These are phyloP conservation scores for Drosophila meridiana DNA, from an alignment of 2,888 invertebrate species.

Conservation along the genomic window DNA sequence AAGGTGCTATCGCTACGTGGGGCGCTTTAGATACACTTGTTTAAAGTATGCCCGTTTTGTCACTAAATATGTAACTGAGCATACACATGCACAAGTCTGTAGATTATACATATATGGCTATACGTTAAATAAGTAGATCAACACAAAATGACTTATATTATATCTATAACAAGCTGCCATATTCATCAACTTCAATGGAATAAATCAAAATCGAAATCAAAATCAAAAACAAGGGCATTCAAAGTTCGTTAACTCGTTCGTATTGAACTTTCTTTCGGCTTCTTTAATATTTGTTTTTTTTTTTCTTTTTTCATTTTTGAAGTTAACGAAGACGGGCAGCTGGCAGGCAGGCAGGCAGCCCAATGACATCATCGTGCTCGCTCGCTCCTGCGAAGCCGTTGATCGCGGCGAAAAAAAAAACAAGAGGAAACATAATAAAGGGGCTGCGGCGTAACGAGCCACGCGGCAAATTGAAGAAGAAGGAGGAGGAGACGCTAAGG, in stretches of 20 bases:
- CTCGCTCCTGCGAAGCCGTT: slow-evolving; percentile 38
- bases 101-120: background rate
- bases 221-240: slow-evolving; percentile 14
- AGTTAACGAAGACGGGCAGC: slow-evolving; percentile 51
- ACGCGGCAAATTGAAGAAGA: slow-evolving; percentile 2
- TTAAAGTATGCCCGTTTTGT: background rate
- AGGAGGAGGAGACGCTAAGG: background rate
- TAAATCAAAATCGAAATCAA: background rate
- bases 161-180: background rate
- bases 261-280: slow-evolving; percentile 6
- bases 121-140: slow-evolving; percentile 1
- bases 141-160: background rate
- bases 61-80: background rate
- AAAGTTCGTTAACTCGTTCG: background rate
- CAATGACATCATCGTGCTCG: slow-evolving; percentile 50
- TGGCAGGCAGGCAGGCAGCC: slow-evolving; percentile 40
- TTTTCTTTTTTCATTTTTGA: slow-evolving; percentile 15
- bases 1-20: slow-evolving; percentile 66
- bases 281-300: slow-evolving; percentile 5
- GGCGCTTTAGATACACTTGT: slow-evolving; percentile 31
- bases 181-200: background rate
- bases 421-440: slow-evolving; percentile 14
- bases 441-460: slow-evolving; percentile 12
- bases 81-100: background rate
- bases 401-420: slow-evolving; percentile 21